Evolutionary conservation across 2,888 invertebrate genomes (phyloP), one percentile per base, ranked within the genome.

Genomic region (Thyatira batis): DNA sequence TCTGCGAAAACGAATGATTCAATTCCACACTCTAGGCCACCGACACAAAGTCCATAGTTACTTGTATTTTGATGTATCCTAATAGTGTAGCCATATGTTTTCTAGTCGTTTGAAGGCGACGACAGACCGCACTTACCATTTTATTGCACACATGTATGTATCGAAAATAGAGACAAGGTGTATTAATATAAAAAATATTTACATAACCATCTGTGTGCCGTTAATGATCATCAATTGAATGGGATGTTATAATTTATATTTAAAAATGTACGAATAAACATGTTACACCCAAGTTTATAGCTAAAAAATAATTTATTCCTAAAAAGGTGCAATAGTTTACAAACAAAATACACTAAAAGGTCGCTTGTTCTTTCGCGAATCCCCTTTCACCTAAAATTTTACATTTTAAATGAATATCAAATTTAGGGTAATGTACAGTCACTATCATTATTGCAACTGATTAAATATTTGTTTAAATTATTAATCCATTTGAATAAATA

Each of bases 201-300:
- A 27, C 48, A 27, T 46, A 27, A 46, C 28, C 48, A 48, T 27
- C 17, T 48, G 48, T 48, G 48, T 27, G 9, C 20, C 11, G 28
- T 48, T 48, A 48, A 48, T 48, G 27, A 48, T 46, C 48, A 13
- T 48, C 48, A 48, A 48, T 27, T 10, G 48, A 48, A 46, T 46
- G 11, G 13, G 9, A 46, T 13, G 23, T 13, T 25, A 25, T 25
- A 45, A 25, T 25, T 48, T 48, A 48, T 4, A 9, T 21, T 10
- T 17, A 10, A 13, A 6, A 10, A 0, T 45, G 44, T n/a, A n/a
- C n/a, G n/a, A n/a, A 13, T 43, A 3, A 43, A 43, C 43, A 13
- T 20, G 20, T 20, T 43, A 20, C 3, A 43, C 17, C 43, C 17
- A 17, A 43, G n/a, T n/a, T n/a, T n/a, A n/a, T n/a, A n/a, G n/a